These are phyloP conservation scores for Drosophila oshimai DNA, from an alignment of 1,140 invertebrate species.

Conservation along the genomic window DNA sequence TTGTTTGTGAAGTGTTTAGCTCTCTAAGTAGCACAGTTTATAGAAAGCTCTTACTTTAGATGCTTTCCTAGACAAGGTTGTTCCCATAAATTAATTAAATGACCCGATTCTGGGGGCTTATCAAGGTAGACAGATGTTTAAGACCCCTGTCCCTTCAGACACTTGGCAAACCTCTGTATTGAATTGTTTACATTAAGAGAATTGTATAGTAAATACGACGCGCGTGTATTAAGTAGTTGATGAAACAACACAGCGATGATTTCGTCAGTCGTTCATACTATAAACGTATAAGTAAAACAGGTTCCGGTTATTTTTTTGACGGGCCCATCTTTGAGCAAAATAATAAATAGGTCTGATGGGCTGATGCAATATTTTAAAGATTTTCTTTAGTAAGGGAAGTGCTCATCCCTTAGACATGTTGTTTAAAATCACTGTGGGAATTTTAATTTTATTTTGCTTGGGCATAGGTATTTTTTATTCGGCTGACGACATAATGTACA, in stretches of 20 bases:
- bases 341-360: slow-evolving; percentile 22
- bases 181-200: slow-evolving; percentile 8
- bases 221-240: slow-evolving; percentile 33
- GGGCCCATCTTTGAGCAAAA: slow-evolving; percentile 24
- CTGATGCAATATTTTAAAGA: slow-evolving; percentile 16
- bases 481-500: too few relatives aligned
- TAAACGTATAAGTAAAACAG: slow-evolving; percentile 1
- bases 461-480: too few relatives aligned
- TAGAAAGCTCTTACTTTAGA: not conserved
- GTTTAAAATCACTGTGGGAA: not conserved
- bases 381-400: slow-evolving; percentile 3
- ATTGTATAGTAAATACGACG: slow-evolving; percentile 4
- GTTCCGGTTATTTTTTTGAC: slow-evolving; percentile 30
- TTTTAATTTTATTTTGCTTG: not conserved
- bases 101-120: not conserved
- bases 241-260: slow-evolving; percentile 27
- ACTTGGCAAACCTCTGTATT: not conserved
- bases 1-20: not conserved
- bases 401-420: not conserved
- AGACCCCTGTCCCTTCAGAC: not conserved
- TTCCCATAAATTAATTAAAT: not conserved
- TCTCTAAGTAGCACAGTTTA: not conserved
- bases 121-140: not conserved
- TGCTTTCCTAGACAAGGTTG: not conserved
- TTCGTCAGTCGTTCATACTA: slow-evolving; percentile 37